Evolutionary conservation across 2,888 invertebrate species (phyloP), one percentile per base, ranked within the genome.

Genomic region (Calameuta idolon): DNA sequence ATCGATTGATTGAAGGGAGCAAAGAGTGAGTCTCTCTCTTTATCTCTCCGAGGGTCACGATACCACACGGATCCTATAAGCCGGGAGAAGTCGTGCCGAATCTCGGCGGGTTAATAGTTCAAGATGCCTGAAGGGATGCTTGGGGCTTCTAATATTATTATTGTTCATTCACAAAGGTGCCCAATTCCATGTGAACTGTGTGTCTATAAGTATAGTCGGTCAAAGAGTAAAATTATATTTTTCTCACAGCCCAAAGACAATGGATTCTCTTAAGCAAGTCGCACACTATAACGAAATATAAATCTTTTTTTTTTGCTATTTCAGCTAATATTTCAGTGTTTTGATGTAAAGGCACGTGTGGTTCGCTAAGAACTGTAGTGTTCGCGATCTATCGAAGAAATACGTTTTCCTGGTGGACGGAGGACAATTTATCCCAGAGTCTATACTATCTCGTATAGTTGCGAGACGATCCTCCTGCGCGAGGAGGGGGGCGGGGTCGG

Each of bases 91-190:
- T 83, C 83, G 84, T 86, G 80, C 83, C 87, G 84, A 88, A 88
- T 88, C 87, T 87, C 83, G 78, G 82, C 82, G 84, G 84, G 86
- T 88, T 88, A 87, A 89, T 88, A 88, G 87, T 85, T 82, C 85
- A 87, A 87, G 85, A 86, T 86, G 87, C 84, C 84, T 85, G 81
- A 77, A 84, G 85, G 83, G 83, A 83, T 83, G 80, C 86, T 82
- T 78, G 55, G 55, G 23, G 34, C 80, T 73, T 74, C 76, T 75
- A 81, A 79, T 75, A 81, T 79, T 79, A 81, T 85, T 83, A 79
- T 83, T 82, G 81, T 85, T 81, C 83, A 76, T 83, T 82, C 81
- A 80, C 79, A 80, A 79, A 83, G 82, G 77, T 82, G 78, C 31
- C 34, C 76, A 68, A 78, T 31, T 73, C 37, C 30, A 76, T 73